phyloP scores from a whole-genome alignment of 2,113 vertebrate genomes.

The Chloebia gouldiae region DNA sequence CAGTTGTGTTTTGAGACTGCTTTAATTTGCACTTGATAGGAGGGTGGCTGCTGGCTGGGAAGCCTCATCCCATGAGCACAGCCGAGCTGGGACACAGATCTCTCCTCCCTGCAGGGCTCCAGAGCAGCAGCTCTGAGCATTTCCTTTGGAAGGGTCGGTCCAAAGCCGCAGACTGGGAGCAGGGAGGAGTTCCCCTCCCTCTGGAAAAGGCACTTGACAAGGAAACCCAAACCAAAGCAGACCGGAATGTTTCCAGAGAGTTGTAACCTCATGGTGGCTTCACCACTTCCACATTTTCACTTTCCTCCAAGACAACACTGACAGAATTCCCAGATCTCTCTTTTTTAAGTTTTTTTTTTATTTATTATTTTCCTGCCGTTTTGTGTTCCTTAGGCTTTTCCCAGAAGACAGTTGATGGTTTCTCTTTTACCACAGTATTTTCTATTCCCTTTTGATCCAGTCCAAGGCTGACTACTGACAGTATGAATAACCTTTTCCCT shows the following conservation, averaged over 20 bases:
- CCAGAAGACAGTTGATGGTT: slow-evolving; percentile 27
- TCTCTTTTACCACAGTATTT: not conserved
- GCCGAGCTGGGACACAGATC: not conserved
- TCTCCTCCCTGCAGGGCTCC: not conserved
- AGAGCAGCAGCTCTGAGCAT: not conserved
- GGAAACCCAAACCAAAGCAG: not conserved
- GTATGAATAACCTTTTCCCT: not conserved
- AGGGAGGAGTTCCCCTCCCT: not conserved
- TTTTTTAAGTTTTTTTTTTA: not conserved
- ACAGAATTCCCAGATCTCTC: not conserved
- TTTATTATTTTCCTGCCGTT: not conserved
- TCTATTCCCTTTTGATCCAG: not conserved
- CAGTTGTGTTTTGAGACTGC: not conserved
- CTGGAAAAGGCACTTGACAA: not conserved
- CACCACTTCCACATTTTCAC: slow-evolving; percentile 1
- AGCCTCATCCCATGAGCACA: not conserved
- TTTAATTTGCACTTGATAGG: not conserved
- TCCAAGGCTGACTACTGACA: not conserved
- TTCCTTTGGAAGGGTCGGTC: not conserved
- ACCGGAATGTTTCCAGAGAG: not conserved
- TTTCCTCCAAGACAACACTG: not conserved
- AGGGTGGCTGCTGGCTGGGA: not conserved
- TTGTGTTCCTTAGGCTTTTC: not conserved
- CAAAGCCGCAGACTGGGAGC: not conserved
- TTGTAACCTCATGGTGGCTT: not conserved